phyloP scores from a whole-genome alignment of 2,888 invertebrate genomes.

The Tuta absoluta region DNA sequence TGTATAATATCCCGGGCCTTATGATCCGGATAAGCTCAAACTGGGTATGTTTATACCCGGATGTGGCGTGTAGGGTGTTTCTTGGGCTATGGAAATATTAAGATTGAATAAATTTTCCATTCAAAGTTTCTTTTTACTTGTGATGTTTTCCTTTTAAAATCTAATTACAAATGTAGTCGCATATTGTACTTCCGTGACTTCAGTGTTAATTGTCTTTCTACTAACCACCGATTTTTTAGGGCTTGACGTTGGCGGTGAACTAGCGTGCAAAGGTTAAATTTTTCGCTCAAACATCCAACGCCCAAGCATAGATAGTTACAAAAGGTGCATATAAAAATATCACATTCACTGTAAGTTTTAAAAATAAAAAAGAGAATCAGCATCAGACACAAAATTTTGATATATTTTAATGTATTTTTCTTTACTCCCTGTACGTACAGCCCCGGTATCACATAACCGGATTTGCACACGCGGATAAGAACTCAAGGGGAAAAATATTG shows the following conservation, averaged over 20 bases:
- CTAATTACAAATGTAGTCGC: too few species aligned
- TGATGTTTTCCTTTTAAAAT: neutral
- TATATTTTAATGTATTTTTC: neutral
- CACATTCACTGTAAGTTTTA: too few species aligned
- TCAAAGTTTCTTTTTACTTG: neutral
- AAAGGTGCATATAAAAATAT: too few species aligned
- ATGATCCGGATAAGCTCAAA: constrained; percentile 27
- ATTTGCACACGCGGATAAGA: constrained; percentile 17
- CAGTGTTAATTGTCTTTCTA: neutral
- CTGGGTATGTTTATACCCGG: constrained; percentile 17
- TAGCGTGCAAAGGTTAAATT: too few species aligned
- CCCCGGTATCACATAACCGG: constrained; percentile 9
- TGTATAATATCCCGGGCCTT: constrained; percentile 27
- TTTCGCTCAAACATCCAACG: too few species aligned
- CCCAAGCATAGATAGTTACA: too few species aligned
- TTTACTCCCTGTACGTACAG: neutral
- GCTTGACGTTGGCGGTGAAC: too few species aligned
- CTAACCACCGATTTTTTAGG: neutral
- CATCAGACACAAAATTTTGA: too few species aligned
- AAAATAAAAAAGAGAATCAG: too few species aligned
- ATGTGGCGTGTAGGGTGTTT: constrained; percentile 3
- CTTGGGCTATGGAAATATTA: neutral
- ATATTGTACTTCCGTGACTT: too few species aligned
- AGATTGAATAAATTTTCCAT: neutral
- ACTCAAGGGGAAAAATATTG: constrained; percentile 20